These are phyloP conservation scores for Diploptera punctata DNA, from an alignment of 2,888 invertebrate genomes.

Conservation along the genomic window DNA sequence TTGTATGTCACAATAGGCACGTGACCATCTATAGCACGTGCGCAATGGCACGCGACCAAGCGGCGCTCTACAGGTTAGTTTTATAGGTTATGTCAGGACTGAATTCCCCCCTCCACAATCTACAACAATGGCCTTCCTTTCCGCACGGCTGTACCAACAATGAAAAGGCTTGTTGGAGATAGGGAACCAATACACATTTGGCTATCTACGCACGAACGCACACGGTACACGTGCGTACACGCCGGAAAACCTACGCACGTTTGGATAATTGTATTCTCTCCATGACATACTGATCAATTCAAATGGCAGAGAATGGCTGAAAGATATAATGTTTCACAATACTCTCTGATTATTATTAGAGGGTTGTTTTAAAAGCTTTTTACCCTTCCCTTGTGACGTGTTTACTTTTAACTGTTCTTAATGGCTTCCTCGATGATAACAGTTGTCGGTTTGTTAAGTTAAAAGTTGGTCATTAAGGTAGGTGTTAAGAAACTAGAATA, in stretches of 20 bases:
- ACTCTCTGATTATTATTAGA: too few species aligned
- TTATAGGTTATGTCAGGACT: constrained; percentile 14
- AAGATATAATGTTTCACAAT: too few species aligned
- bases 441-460: too few species aligned
- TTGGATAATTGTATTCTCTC: neutral
- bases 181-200: neutral
- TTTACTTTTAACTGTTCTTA: too few species aligned
- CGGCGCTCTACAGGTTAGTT: constrained; percentile 2
- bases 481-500: too few species aligned
- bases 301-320: neutral
- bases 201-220: constrained; percentile 9
- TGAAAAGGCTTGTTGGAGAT: neutral
- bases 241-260: constrained; percentile 9
- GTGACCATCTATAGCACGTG: neutral
- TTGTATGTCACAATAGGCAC: neutral
- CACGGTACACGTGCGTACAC: neutral
- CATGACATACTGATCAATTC: neutral
- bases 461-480: too few species aligned
- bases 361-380: too few species aligned
- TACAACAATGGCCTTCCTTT: neutral
- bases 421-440: too few species aligned
- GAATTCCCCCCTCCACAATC: neutral
- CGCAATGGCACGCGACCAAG: neutral
- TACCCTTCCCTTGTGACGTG: too few species aligned
- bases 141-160: constrained; percentile 11